A percentile compares a stretch with the other conserved stretches of the same genome.
Evolutionary conservation across 1,140 invertebrate genomes (phyloP).

Genomic region (Thaumetopoea pityocampa): DNA sequence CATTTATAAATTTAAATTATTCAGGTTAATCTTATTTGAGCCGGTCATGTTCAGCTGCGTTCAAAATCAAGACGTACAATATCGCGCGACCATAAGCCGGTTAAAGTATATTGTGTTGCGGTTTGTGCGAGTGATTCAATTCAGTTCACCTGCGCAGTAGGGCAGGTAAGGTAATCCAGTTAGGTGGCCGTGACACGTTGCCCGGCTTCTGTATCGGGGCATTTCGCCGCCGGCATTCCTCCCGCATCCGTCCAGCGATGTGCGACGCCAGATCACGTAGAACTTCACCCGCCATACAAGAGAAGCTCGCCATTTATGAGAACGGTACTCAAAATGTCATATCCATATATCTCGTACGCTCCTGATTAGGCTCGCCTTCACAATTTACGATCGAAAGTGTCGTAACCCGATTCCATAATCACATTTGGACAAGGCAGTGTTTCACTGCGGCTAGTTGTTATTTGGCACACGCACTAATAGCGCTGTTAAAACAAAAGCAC

Average conservation of each 20-base stretch:
- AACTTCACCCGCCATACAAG: slow-evolving; percentile 60
- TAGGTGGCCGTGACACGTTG: slow-evolving; percentile 71
- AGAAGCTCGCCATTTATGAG: slow-evolving; percentile 67
- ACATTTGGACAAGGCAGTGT: slow-evolving; percentile 37
- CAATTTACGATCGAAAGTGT: slow-evolving; percentile 61
- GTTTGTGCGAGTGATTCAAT: slow-evolving; percentile 52
- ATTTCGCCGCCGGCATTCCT: slow-evolving; percentile 46
- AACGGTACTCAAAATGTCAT: slow-evolving; percentile 56
- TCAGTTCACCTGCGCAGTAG: slow-evolving; percentile 61
- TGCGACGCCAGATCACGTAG: slow-evolving; percentile 57
- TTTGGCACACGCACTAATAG: slow-evolving; percentile 58
- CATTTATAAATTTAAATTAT: too few species aligned
- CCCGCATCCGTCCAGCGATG: slow-evolving; percentile 55
- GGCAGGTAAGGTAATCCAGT: slow-evolving; percentile 69
- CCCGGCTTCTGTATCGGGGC: slow-evolving; percentile 51
- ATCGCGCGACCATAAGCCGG: slow-evolving; percentile 59
- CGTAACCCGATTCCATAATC: slow-evolving; percentile 24
- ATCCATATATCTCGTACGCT: slow-evolving; percentile 26
- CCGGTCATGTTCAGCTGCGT: slow-evolving; percentile 34
- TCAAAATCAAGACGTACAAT: slow-evolving; percentile 47
- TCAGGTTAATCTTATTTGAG: slow-evolving; percentile 39
- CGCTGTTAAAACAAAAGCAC: slow-evolving; percentile 51
- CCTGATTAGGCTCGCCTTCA: slow-evolving; percentile 30
- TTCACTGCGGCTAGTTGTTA: slow-evolving; percentile 63
- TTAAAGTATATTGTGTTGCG: slow-evolving; percentile 46